Percentiles rank a stretch among this genome's conserved stretches.
Conservation (phyloP, 2,888 invertebrate species). For the Proisotoma minuta region DNA sequence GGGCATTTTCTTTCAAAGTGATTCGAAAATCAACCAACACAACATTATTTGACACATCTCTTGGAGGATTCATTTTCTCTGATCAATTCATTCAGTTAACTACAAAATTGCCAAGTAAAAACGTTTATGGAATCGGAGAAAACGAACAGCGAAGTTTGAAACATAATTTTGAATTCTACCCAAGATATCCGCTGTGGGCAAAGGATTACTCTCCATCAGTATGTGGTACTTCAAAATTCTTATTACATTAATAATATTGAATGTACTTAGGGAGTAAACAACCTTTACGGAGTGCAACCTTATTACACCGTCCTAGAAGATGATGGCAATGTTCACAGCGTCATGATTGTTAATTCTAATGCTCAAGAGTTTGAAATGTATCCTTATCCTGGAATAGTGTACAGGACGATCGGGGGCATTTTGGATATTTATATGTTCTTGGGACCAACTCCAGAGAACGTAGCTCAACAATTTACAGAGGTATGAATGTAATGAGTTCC, state of each 20-base stretch:
- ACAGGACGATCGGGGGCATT: constrained; percentile 73
- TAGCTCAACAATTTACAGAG: constrained; percentile 63
- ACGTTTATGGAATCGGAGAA: constrained; percentile 54
- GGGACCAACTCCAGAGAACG: constrained; percentile 68
- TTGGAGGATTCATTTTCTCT: constrained; percentile 51
- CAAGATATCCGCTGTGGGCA: constrained; percentile 50
- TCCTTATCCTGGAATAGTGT: constrained; percentile 74
- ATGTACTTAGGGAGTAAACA: constrained; percentile 27
- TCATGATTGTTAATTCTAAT: constrained; percentile 74
- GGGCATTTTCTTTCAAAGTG: constrained; percentile 39
- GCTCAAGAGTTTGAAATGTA: constrained; percentile 78
- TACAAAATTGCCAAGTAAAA: constrained; percentile 50
- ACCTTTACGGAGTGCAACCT: constrained; percentile 60
- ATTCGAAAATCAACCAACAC: constrained; percentile 31
- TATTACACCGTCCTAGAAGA: constrained; percentile 71
- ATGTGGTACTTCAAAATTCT: background rate
- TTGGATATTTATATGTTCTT: constrained; percentile 72
- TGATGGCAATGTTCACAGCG: constrained; percentile 67
- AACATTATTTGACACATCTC: constrained; percentile 48
- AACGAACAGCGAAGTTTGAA: constrained; percentile 50
- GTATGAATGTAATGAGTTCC: no score
- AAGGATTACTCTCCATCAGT: constrained; percentile 49
- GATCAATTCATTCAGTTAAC: constrained; percentile 54
- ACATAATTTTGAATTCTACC: constrained; percentile 50
- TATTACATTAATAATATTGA: background rate